Evolutionary conservation across 2,113 vertebrate species (phyloP).

Genomic region (Scolopax mira): DNA sequence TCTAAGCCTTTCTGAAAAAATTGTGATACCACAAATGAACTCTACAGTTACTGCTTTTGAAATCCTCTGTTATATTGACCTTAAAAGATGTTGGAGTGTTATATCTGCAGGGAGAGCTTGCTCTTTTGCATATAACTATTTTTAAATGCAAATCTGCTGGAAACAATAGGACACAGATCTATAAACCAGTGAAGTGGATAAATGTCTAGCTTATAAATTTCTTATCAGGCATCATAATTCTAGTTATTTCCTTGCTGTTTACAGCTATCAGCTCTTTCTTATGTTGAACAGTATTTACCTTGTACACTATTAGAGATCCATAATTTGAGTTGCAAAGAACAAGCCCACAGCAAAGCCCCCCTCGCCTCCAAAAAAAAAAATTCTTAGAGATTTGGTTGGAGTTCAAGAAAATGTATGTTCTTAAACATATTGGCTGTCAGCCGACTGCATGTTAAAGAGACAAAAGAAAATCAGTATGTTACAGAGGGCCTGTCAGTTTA

Average conservation of each 20-base stretch:
- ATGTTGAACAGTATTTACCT: background rate
- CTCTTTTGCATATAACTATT: background rate
- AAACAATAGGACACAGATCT: background rate
- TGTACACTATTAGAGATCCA: background rate
- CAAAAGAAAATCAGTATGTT: background rate
- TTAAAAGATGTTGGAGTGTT: background rate
- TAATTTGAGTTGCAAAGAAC: background rate
- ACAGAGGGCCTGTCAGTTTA: background rate
- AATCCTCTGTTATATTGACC: background rate
- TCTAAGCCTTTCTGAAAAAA: background rate
- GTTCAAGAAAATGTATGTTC: background rate
- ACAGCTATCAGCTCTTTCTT: background rate
- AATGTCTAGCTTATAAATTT: background rate
- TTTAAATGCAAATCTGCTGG: background rate
- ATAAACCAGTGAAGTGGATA: background rate
- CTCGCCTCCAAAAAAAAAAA: background rate
- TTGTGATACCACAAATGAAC: background rate
- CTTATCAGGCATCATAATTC: background rate
- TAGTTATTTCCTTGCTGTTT: background rate
- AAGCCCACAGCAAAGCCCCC: background rate
- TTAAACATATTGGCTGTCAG: no score
- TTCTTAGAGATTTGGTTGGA: background rate
- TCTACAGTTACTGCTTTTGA: background rate
- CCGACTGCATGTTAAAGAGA: background rate
- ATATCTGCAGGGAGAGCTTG: background rate